Conservation (phyloP, 2,888 invertebrate species). For the Cyclophora punctaria region DNA sequence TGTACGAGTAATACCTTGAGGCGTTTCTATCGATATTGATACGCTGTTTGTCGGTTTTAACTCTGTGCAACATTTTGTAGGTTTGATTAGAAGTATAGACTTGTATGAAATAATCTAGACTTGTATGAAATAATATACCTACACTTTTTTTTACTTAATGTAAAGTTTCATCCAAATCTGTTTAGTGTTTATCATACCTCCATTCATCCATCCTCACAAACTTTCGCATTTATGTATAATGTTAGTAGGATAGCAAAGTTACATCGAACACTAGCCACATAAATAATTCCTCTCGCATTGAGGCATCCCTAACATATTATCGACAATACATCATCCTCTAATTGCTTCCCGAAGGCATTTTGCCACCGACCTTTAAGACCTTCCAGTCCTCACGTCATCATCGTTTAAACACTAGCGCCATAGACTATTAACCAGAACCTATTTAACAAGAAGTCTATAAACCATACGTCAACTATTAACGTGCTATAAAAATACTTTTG, state of each 20-base stretch:
- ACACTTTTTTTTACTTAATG: too few relatives aligned
- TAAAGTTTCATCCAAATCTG: too few relatives aligned
- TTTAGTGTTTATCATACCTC: too few relatives aligned
- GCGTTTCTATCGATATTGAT: conserved; percentile 11
- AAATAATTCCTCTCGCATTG: neutral
- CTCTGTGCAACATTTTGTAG: conserved; percentile 6
- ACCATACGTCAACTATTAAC: conserved; percentile 3
- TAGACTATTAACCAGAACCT: conserved; percentile 3
- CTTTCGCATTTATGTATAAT: too few relatives aligned
- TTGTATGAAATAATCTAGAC: too few relatives aligned
- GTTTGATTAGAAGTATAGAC: too few relatives aligned
- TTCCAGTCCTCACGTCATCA: conserved; percentile 35
- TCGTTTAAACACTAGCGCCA: conserved; percentile 6
- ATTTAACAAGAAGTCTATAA: too few relatives aligned
- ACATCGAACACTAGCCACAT: too few relatives aligned
- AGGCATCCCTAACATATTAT: neutral
- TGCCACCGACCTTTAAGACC: conserved; percentile 30
- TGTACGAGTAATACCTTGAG: conserved; percentile 6
- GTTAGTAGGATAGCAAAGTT: too few relatives aligned
- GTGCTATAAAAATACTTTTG: conserved; percentile 25
- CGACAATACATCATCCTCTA: conserved; percentile 32
- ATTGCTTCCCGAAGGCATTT: conserved; percentile 37
- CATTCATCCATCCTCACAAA: too few relatives aligned
- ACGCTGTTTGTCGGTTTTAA: conserved; percentile 16
- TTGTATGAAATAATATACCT: too few relatives aligned